These are phyloP conservation scores for Galagoides demidoff DNA, from an alignment of 2,797 vertebrate species.

Conservation along the genomic window DNA sequence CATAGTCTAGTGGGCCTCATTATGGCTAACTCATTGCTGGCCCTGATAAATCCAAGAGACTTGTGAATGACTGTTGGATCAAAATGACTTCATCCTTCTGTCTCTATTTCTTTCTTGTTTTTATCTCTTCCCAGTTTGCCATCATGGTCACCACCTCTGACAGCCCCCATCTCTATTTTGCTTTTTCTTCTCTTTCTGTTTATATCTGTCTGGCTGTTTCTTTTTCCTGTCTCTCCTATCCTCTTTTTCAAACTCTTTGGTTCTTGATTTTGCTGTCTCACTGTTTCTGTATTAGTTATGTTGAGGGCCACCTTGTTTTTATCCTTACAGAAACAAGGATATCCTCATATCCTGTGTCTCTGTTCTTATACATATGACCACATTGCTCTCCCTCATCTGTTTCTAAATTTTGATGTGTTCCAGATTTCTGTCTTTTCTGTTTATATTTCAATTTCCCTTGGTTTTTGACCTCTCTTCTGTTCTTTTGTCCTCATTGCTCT, in stretches of 20 bases:
- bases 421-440: conserved; percentile 42
- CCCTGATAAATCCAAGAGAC: background rate
- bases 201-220: conserved; percentile 6
- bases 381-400: conserved; percentile 28
- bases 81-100: conserved; percentile 28
- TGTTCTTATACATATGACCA: background rate
- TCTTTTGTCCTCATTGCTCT: background rate
- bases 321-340: background rate
- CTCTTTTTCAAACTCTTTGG: background rate
- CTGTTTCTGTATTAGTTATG: background rate
- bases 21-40: background rate
- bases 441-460: conserved; percentile 49
- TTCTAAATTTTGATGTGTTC: conserved; percentile 28
- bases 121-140: background rate
- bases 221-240: background rate
- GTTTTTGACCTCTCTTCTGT: conserved; percentile 33
- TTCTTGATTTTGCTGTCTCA: conserved; percentile 3
- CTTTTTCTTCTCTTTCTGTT: conserved; percentile 33
- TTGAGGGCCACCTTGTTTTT: background rate
- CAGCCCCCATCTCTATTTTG: background rate
- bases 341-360: background rate
- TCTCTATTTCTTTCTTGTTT: background rate
- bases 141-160: background rate
- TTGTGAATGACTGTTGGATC: background rate
- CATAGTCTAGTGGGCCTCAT: background rate